A percentile compares a stretch with the other conserved stretches of the same genome.
Evolutionary conservation across 2,888 invertebrate species (phyloP).

Genomic region (Incurvaria masculella): DNA sequence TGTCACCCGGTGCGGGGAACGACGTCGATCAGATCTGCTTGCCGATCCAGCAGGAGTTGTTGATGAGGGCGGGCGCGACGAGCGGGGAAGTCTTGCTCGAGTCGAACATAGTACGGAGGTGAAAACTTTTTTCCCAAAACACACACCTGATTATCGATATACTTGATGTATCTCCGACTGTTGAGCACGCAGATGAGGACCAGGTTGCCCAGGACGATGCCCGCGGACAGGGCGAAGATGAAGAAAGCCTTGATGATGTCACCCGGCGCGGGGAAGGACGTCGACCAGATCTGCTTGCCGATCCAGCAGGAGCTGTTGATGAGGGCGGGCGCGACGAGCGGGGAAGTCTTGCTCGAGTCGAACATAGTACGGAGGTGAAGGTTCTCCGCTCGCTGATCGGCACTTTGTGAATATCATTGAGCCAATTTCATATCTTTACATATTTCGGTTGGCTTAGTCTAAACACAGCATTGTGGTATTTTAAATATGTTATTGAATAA

Average conservation of each 20-base stretch:
- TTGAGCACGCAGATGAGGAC: constrained; percentile 81
- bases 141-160: constrained; percentile 82
- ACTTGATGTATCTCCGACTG: constrained; percentile 78
- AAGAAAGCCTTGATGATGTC: constrained; percentile 75
- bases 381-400: neutral
- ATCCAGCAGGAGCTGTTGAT: constrained; percentile 83
- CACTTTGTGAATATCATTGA: neutral
- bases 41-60: constrained; percentile 79
- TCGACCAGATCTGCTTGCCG: constrained; percentile 62
- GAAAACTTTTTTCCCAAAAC: no score
- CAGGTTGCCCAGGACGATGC: constrained; percentile 76
- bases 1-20: constrained; percentile 66
- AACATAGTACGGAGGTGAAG: constrained; percentile 47
- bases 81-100: constrained; percentile 68
- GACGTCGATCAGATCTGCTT: constrained; percentile 61
- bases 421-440: no score
- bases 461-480: no score
- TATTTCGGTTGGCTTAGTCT: no score
- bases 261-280: constrained; percentile 62
- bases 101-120: constrained; percentile 55
- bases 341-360: constrained; percentile 64
- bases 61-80: constrained; percentile 75
- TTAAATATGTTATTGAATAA: no score
- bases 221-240: constrained; percentile 71
- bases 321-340: constrained; percentile 74